These are phyloP conservation scores for Diogma glabrata DNA, from an alignment of 2,888 invertebrate species.

Conservation along the genomic window DNA sequence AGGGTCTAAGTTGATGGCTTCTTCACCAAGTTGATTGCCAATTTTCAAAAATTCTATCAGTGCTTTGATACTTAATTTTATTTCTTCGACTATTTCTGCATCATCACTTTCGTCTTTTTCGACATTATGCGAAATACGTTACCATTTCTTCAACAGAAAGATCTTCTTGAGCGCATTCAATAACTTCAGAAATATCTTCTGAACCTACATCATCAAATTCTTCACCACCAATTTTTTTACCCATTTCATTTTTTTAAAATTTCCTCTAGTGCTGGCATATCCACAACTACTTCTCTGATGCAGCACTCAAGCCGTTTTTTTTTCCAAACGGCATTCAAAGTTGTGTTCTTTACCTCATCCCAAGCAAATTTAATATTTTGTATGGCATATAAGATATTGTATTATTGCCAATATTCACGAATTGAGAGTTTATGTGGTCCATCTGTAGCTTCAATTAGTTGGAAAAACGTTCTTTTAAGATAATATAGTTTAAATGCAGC, in stretches of 20 bases:
- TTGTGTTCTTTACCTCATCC: no score
- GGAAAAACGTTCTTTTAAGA: no score
- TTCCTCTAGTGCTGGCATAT: slow-evolving; percentile 17
- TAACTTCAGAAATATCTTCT: slow-evolving; percentile 17
- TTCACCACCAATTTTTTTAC: slow-evolving; percentile 20
- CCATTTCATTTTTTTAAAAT: slow-evolving; percentile 17
- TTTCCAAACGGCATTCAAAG: no score
- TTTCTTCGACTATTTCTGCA: slow-evolving; percentile 6
- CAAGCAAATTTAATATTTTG: no score
- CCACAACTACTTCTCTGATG: no score
- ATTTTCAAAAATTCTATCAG: slow-evolving; percentile 9
- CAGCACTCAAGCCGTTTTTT: no score
- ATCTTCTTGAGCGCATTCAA: slow-evolving; percentile 16
- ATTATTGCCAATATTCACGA: no score
- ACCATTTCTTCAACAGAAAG: slow-evolving; percentile 7
- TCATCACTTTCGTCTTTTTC: not conserved
- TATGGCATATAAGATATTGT: no score
- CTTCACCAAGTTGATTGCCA: slow-evolving; percentile 10
- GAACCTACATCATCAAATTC: slow-evolving; percentile 19
- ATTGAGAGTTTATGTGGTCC: no score
- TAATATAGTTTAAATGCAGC: no score
- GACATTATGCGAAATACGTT: no score
- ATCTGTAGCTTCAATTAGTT: no score
- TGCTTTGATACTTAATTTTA: slow-evolving; percentile 5
- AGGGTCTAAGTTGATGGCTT: slow-evolving; percentile 8